A percentile compares a stretch with the other conserved stretches of the same genome.
Conservation (phyloP, 37 sponge, comb jelly and placozoan species). For the Mnemiopsis leidyi region DNA sequence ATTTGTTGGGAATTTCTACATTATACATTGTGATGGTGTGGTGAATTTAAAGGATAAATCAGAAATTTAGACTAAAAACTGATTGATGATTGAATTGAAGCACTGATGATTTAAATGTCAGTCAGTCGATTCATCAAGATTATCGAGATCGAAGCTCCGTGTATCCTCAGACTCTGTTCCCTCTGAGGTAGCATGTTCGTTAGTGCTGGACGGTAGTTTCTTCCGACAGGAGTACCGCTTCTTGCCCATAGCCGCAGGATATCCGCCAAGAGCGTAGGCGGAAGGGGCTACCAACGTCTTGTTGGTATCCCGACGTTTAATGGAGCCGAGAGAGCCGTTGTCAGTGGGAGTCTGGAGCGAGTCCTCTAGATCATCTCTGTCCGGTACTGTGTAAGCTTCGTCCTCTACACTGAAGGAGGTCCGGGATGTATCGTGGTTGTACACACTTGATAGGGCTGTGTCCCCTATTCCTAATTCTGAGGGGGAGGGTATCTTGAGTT, state of each 20-base stretch:
- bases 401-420: no score
- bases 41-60: no score
- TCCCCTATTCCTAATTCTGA: not conserved
- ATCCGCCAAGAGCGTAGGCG: not conserved
- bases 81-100: no score
- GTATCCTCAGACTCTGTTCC: not conserved
- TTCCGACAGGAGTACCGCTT: conserved; percentile 35
- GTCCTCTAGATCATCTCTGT: conserved; percentile 23
- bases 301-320: conserved; percentile 46
- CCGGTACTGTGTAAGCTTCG: not conserved
- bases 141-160: not conserved
- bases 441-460: not conserved
- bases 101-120: not conserved
- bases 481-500: no score
- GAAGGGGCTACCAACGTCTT: conserved; percentile 13
- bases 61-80: no score
- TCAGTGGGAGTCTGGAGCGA: not conserved
- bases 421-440: conserved; percentile 10
- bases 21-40: no score
- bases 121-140: not conserved
- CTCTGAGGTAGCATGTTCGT: not conserved
- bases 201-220: not conserved
- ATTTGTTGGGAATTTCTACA: no score
- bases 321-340: not conserved
- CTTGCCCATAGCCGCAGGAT: not conserved